Evolutionary conservation across 2,888 invertebrate genomes (phyloP).

Genomic region (Carterocephalus palaemon): DNA sequence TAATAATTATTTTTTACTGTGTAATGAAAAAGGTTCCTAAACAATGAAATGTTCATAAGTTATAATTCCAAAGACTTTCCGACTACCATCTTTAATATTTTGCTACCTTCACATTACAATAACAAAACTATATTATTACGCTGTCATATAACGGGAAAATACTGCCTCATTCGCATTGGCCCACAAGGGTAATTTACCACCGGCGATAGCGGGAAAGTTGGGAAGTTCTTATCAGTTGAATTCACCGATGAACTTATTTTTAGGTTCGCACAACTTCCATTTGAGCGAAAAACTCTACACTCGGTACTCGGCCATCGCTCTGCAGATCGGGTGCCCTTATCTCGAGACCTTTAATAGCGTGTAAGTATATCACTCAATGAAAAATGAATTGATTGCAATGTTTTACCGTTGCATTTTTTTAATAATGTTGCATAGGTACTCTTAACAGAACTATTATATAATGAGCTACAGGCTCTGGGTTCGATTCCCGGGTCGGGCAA

Average conservation of each 20-base stretch:
- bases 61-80: not conserved
- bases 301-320: constrained; percentile 86
- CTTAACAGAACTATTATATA: no score
- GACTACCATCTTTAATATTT: constrained; percentile 7
- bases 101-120: constrained; percentile 18
- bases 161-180: constrained; percentile 23
- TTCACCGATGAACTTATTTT: constrained; percentile 32
- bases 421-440: no score
- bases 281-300: constrained; percentile 87
- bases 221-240: constrained; percentile 18
- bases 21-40: no score
- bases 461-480: no score
- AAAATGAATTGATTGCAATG: no score
- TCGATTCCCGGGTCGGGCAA: no score
- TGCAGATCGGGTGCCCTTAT: constrained; percentile 87
- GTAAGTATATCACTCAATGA: constrained; percentile 72
- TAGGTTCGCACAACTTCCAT: constrained; percentile 83
- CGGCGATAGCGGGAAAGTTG: constrained; percentile 17
- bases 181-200: constrained; percentile 24
- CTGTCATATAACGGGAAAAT: constrained; percentile 23
- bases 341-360: constrained; percentile 85
- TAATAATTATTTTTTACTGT: no score
- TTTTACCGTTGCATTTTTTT: no score
- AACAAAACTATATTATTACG: constrained; percentile 24
- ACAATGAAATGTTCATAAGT: no score